These are phyloP conservation scores for Tubulanus polymorphus DNA, from an alignment of 2,888 invertebrate species.

Conservation along the genomic window DNA sequence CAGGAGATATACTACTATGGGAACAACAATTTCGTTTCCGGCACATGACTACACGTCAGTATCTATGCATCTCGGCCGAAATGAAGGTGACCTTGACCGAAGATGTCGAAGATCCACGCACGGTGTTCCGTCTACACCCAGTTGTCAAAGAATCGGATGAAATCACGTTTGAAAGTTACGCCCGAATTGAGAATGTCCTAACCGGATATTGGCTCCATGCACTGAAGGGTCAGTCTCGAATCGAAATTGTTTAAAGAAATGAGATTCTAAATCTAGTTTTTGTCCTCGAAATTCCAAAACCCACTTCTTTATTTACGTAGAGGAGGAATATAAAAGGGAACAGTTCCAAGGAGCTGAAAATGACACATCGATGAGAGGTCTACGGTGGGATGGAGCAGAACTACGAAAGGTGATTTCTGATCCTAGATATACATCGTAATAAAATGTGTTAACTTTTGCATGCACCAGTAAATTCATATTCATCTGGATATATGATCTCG, in stretches of 20 bases:
- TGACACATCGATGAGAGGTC: constrained; percentile 27
- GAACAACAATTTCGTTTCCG: constrained; percentile 52
- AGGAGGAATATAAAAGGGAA: constrained; percentile 50
- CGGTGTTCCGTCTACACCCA: constrained; percentile 51
- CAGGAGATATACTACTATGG: constrained; percentile 51
- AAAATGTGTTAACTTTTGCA: too few species aligned
- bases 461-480: too few species aligned
- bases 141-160: constrained; percentile 51
- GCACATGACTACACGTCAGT: constrained; percentile 51
- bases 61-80: constrained; percentile 46
- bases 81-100: constrained; percentile 41
- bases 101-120: constrained; percentile 49
- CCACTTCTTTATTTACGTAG: constrained; percentile 23
- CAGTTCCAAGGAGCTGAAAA: constrained; percentile 44
- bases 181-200: constrained; percentile 52
- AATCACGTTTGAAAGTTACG: constrained; percentile 50
- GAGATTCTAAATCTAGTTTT: not conserved
- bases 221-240: constrained; percentile 40
- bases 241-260: not conserved
- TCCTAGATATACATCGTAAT: too few species aligned
- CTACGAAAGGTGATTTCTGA: constrained; percentile 52
- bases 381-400: constrained; percentile 51
- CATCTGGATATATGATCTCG: too few species aligned
- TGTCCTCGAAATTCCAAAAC: not conserved
- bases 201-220: constrained; percentile 53